These are phyloP conservation scores for Ellobius talpinus DNA, from an alignment of 2,113 vertebrate genomes.

Conservation along the genomic window DNA sequence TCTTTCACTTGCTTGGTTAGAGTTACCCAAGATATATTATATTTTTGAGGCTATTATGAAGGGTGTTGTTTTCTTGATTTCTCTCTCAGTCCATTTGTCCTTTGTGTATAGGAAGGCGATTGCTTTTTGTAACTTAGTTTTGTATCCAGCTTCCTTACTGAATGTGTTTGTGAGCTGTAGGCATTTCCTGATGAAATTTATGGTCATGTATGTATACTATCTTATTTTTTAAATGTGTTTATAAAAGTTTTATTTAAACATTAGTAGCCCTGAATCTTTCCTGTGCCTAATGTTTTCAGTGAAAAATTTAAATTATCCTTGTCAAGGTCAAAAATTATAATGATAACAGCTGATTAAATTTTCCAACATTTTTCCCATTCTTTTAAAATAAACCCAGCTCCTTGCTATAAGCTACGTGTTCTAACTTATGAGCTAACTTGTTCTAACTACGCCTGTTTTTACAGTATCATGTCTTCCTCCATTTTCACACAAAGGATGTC, in stretches of 20 bases:
- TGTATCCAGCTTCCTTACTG: background rate
- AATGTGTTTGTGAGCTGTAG: background rate
- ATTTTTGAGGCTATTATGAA: too few relatives aligned
- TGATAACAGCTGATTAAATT: background rate
- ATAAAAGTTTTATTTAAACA: conserved; percentile 8
- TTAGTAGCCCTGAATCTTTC: background rate
- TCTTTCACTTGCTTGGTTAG: too few relatives aligned
- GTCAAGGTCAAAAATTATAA: background rate
- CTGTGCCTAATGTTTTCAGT: background rate
- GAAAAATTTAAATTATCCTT: conserved; percentile 49
- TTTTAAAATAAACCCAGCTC: background rate
- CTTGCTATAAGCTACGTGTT: background rate
- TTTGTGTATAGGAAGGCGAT: background rate
- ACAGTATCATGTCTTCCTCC: background rate
- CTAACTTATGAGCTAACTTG: background rate
- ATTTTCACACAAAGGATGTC: background rate
- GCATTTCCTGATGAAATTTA: background rate
- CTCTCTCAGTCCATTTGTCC: background rate
- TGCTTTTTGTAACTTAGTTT: background rate
- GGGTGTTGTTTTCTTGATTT: too few relatives aligned
- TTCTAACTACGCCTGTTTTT: background rate
- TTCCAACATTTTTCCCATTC: background rate
- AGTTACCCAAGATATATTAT: too few relatives aligned
- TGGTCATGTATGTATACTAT: background rate
- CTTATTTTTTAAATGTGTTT: conserved; percentile 16